These are phyloP conservation scores for Ochropleura plecta DNA, from an alignment of 2,888 invertebrate species.

Conservation along the genomic window DNA sequence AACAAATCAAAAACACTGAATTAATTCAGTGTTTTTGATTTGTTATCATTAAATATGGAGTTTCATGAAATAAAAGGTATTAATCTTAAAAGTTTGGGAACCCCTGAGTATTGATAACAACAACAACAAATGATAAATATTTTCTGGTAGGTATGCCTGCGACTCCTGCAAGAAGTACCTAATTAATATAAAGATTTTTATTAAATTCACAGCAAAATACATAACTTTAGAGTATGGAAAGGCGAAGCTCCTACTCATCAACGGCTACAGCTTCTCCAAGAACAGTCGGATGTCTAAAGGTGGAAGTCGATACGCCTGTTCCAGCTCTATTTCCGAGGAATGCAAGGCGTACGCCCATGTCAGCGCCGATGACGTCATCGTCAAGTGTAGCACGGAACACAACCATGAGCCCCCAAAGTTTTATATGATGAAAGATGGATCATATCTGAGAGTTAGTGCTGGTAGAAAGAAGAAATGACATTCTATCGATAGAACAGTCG, in stretches of 20 bases:
- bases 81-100: no score
- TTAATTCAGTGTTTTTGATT: no score
- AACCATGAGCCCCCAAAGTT: slow-evolving; percentile 44
- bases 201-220: slow-evolving; percentile 57
- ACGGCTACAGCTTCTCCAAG: slow-evolving; percentile 69
- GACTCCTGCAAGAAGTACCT: neutral
- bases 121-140: neutral
- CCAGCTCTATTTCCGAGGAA: slow-evolving; percentile 40
- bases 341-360: slow-evolving; percentile 58
- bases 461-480: slow-evolving; percentile 10
- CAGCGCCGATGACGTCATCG: slow-evolving; percentile 26
- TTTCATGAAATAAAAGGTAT: no score
- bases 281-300: slow-evolving; percentile 58
- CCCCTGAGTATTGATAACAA: no score
- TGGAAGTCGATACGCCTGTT: slow-evolving; percentile 70
- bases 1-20: no score
- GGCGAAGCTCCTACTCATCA: slow-evolving; percentile 58
- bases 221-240: slow-evolving; percentile 63
- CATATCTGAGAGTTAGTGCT: slow-evolving; percentile 21
- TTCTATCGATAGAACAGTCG: neutral
- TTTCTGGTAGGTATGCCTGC: neutral
- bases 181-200: neutral
- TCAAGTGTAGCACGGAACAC: slow-evolving; percentile 27
- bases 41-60: no score
- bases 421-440: slow-evolving; percentile 36